phyloP scores from a whole-genome alignment of 2,888 invertebrate species.

The Drosophila leonis region DNA sequence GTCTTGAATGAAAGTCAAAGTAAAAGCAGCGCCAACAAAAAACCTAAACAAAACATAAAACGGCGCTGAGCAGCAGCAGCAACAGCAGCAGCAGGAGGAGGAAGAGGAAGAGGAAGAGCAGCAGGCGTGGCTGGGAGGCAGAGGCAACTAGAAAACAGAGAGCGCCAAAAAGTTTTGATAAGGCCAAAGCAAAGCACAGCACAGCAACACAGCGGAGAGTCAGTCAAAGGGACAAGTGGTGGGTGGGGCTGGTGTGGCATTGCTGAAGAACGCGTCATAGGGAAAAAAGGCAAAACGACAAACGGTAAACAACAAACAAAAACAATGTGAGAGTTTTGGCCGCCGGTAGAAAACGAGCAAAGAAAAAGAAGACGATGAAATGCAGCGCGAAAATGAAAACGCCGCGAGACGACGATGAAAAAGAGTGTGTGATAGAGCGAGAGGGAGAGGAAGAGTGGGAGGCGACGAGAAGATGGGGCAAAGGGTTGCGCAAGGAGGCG shows the following conservation, averaged over 20 bases:
- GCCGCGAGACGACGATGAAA: slow-evolving; percentile 31
- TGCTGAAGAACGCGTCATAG: slow-evolving; percentile 34
- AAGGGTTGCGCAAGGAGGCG: slow-evolving; percentile 33
- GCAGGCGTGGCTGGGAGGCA: background rate
- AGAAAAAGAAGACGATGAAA: slow-evolving; percentile 49
- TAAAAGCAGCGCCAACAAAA: slow-evolving; percentile 81
- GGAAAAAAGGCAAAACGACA: slow-evolving; percentile 44
- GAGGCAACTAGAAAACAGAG: slow-evolving; percentile 62
- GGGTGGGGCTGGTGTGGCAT: background rate
- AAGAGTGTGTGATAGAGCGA: slow-evolving; percentile 3
- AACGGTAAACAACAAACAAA: slow-evolving; percentile 54
- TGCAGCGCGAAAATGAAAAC: slow-evolving; percentile 61
- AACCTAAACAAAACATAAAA: slow-evolving; percentile 81
- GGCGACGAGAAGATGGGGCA: slow-evolving; percentile 1
- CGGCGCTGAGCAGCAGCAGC: slow-evolving; percentile 23
- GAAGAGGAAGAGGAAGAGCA: background rate
- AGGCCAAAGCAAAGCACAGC: slow-evolving; percentile 53
- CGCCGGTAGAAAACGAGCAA: slow-evolving; percentile 59
- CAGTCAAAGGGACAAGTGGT: slow-evolving; percentile 4
- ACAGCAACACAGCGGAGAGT: slow-evolving; percentile 24
- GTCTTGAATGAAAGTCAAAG: slow-evolving; percentile 85
- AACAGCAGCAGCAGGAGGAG: background rate
- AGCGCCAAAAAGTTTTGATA: slow-evolving; percentile 73
- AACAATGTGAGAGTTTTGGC: slow-evolving; percentile 54
- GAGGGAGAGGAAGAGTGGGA: background rate